Base-by-base conservation (phyloP, 2,888 invertebrate genomes). In the Drosophila borealis region DNA sequence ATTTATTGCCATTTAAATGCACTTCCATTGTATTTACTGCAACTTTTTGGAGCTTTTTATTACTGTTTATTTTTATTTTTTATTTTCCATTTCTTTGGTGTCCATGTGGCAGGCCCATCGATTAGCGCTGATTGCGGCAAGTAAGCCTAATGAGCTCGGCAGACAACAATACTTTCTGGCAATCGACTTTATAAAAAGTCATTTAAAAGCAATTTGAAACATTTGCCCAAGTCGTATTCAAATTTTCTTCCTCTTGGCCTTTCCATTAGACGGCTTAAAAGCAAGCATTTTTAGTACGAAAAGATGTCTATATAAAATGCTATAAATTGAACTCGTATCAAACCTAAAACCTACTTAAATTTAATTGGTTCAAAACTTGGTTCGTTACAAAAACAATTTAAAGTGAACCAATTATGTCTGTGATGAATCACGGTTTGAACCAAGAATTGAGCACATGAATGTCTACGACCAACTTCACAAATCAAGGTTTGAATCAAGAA, bases 1-100 rank as follows among this genome's bases (percentile, higher is more conserved):
- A 84, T 84, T 84, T 88, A 84, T 88, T 61, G 78, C 66, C 80
- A 69, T 78, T 75, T 74, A 67, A 78, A 80, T 88, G 83, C 80
- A 84, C 66, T 69, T 75, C 70, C 70, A 73, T 81, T 80, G 71
- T 87, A 63, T 74, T 74, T 60, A 41, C 63, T 72, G 84, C 55
- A 9, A 9, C 25, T 37, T 36, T 13, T 34, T n/a, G 4, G 10
- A n/a, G 14, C 6, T 14, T 39, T 39, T 51, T 49, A n/a, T 41
- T 45, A 37, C 41, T 34, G 9, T 41, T 34, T 33, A 11, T 45
- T 39, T 59, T 36, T 48, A 37, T 46, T 44, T 21, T 42, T 36
- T 49, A 29, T 29, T 56, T 29, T 44, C 29, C n/a, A 2, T 39
- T 34, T 54, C 34, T 53, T 36, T 6, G 53, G n/a, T 19, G 8